phyloP scores from a whole-genome alignment of 2,113 vertebrate species.

The Gadus chalcogrammus region DNA sequence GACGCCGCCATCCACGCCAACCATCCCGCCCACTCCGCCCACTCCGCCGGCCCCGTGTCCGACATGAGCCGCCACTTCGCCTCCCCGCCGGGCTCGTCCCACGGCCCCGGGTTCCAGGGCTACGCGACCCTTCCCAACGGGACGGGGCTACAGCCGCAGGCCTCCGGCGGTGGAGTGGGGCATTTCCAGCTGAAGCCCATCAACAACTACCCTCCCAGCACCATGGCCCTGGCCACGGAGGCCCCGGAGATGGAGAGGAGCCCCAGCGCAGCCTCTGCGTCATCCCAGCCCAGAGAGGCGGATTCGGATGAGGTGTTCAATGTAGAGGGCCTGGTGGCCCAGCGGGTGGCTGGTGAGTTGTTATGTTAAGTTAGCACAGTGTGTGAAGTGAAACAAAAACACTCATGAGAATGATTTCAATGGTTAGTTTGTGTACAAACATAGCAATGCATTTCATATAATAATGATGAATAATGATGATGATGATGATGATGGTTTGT shows the following conservation, averaged over 20 bases:
- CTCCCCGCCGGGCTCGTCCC: slow-evolving; percentile 22
- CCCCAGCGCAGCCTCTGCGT: slow-evolving; percentile 57
- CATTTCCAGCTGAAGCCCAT: slow-evolving; percentile 68
- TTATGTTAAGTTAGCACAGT: neutral
- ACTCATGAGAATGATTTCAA: too few species aligned
- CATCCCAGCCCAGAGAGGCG: slow-evolving; percentile 71
- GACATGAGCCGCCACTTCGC: slow-evolving; percentile 22
- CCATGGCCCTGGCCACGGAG: slow-evolving; percentile 48
- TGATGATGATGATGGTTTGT: too few species aligned
- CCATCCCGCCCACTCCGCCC: slow-evolving; percentile 26
- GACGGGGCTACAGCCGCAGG: slow-evolving; percentile 39
- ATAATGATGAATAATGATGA: too few species aligned
- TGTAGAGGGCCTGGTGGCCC: slow-evolving; percentile 91
- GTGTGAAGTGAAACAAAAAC: too few species aligned
- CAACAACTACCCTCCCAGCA: slow-evolving; percentile 62
- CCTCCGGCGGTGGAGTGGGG: slow-evolving; percentile 19
- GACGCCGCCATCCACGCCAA: slow-evolving; percentile 36
- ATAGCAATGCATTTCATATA: too few species aligned
- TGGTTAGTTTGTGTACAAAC: too few species aligned
- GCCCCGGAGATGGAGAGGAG: slow-evolving; percentile 44
- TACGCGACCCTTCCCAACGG: slow-evolving; percentile 50
- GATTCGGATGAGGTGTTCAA: slow-evolving; percentile 82
- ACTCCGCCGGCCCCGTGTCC: slow-evolving; percentile 37
- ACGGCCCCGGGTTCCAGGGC: slow-evolving; percentile 47
- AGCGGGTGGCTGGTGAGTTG: slow-evolving; percentile 91